Base-by-base conservation (phyloP, 1,140 invertebrate genomes). In the Ericerus pela region DNA sequence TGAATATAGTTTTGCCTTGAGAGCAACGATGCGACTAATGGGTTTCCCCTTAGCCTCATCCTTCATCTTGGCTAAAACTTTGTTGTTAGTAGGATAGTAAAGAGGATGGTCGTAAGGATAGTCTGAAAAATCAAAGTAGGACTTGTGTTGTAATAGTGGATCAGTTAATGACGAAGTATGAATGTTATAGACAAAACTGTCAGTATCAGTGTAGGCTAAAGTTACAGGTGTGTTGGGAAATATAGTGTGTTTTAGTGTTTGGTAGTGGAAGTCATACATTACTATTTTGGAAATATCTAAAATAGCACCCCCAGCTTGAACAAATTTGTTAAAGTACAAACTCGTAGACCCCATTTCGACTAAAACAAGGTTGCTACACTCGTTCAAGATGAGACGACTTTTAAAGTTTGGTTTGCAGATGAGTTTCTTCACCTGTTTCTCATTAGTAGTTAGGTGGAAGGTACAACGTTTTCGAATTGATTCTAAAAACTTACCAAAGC, bases 401-500 rank as follows among this genome's bases (percentile, higher is more conserved):
- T 57, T 33, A 54, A 61, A 63, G 27, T n/a, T 57, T 12, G 55
- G 54, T 18, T 58, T 56, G 1, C 26, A 33, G 26, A 60, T 37
- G 18, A 61, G 36, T 53, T 57, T 59, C 26, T 20, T 2, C 12
- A 5, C 22, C 11, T 24, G 6, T 16, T 6, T 53, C 30, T 27
- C 14, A 59, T 63, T 60, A 26, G 29, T 55, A 2, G 55, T 54
- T 24, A 69, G 51, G 55, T 58, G 54, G 10, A 69, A 54, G 60
- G 67, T 57, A 22, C 58, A 37, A 58, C 64, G 57, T 43, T 70
- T 68, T 56, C 63, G 56, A 11, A 66, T 59, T 60, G 67, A 65
- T 62, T 69, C 67, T 58, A 66, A 65, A 8, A 58, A 60, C 61
- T 68, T 69, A 0, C 66, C 66, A 62, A 66, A 71, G 4, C 65